Base-by-base conservation (phyloP, 2,797 vertebrate species). In the Scomberomorus guttatus region DNA sequence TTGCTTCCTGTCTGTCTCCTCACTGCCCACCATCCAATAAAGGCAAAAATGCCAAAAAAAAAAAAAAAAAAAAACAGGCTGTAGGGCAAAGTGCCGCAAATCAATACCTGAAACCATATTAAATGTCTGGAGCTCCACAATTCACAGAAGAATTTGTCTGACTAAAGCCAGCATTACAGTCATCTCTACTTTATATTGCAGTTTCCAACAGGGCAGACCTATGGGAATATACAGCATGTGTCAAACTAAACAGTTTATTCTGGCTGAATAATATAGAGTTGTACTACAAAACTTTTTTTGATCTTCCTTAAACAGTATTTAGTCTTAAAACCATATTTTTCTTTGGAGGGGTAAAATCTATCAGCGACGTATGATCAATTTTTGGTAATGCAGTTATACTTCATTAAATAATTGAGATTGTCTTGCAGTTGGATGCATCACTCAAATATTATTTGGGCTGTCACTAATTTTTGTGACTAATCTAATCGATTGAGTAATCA, bases 41-140 rank as follows among this genome's bases (percentile, higher is more conserved):
- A 37, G 9, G 37, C 37, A 37, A 10, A 34, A 34, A 34, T 34
- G 9, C 34, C 8, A 34, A 34, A 34, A 34, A 34, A 34, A 32
- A 1, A 37, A 37, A 55, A 85, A 5, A 44, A 44, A 37, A 37
- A 37, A 37, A 37, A 55, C 84, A 85, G 83, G 82, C 90, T 89
- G 85, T 86, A 89, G 87, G 88, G 84, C 83, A 75, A 82, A 87
- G 81, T 83, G 81, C 85, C 48, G 51, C 88, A 86, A 88, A 94
- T 95, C 94, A 91, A 94, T 92, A 93, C 79, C 77, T 81, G 79
- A 87, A 89, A 90, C 90, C 80, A 92, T 93, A 94, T 95, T 94
- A 94, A 94, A 94, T 93, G 93, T 92, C 92, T 90, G 88, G 75
- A 91, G 88, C 90, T 86, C 86, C 89, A 91, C 91, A 89, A 90